Conservation (phyloP, 2,888 invertebrate species). For the Clostera curtula region DNA sequence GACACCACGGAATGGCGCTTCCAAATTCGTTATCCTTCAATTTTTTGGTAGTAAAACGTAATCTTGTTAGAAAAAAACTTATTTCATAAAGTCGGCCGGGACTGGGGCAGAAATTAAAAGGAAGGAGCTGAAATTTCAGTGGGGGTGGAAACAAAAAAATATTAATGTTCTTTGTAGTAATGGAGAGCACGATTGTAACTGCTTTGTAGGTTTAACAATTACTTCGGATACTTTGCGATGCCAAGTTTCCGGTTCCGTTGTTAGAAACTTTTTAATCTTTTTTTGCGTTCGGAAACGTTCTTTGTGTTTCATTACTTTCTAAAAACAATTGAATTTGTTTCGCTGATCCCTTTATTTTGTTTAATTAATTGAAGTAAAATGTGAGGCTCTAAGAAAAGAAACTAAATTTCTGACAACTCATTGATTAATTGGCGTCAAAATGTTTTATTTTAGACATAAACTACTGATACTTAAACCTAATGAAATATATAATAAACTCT, state of each 20-base stretch:
- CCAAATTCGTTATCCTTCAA: conserved; percentile 64
- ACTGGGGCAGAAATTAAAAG: conserved; percentile 52
- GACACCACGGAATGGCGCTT: conserved; percentile 28
- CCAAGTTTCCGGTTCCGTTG: conserved; percentile 15
- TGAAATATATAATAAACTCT: too few species aligned
- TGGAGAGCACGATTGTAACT: conserved; percentile 42
- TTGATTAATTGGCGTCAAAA: too few species aligned
- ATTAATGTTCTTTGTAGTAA: conserved; percentile 55
- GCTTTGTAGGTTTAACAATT: conserved; percentile 51
- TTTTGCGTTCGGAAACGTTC: conserved; percentile 7
- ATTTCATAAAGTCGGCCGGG: conserved; percentile 57
- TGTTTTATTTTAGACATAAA: too few species aligned
- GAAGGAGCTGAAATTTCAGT: conserved; percentile 32
- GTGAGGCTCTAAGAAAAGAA: not conserved
- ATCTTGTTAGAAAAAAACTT: conserved; percentile 68
- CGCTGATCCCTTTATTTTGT: conserved; percentile 5
- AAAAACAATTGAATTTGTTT: conserved; percentile 8
- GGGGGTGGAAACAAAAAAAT: conserved; percentile 27
- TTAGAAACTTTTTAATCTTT: conserved; percentile 22
- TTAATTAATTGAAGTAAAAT: conserved; percentile 4
- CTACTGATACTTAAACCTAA: too few species aligned
- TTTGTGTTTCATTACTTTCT: conserved; percentile 12
- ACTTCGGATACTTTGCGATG: conserved; percentile 15
- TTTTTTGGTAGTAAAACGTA: conserved; percentile 65
- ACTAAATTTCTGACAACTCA: too few species aligned